These are phyloP conservation scores for Agapostemon virescens DNA, from an alignment of 2,888 invertebrate species.

Conservation along the genomic window DNA sequence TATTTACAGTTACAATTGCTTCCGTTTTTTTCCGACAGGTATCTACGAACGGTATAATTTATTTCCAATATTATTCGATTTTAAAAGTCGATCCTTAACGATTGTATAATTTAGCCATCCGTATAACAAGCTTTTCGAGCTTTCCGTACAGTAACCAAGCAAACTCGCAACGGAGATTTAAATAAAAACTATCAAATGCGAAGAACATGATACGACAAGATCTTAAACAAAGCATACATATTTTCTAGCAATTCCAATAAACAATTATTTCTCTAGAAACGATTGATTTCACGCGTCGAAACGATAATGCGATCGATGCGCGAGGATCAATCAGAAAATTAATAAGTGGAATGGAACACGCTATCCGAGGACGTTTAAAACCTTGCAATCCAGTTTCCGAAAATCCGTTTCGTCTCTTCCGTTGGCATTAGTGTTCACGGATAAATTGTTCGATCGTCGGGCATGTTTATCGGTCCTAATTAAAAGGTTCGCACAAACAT, in stretches of 20 bases:
- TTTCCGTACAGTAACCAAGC: too few species aligned
- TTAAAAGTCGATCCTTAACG: background rate
- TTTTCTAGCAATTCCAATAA: too few species aligned
- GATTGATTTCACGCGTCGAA: background rate
- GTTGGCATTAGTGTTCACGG: background rate
- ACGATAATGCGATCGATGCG: background rate
- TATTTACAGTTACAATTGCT: background rate
- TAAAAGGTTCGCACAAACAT: background rate
- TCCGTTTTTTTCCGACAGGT: background rate
- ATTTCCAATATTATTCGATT: background rate
- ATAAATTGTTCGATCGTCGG: background rate
- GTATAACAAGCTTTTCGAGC: too few species aligned
- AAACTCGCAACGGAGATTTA: too few species aligned
- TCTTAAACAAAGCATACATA: too few species aligned
- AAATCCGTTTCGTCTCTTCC: background rate
- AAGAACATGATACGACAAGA: too few species aligned
- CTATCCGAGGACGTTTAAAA: background rate
- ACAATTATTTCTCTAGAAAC: background rate
- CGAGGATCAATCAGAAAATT: background rate
- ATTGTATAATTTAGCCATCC: too few species aligned
- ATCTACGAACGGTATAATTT: background rate
- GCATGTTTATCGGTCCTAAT: background rate
- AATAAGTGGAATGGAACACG: too few species aligned
- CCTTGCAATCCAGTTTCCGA: too few species aligned
- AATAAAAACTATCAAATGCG: too few species aligned